phyloP scores from a whole-genome alignment of 1,140 invertebrate genomes.

The Andricus grossulariae region DNA sequence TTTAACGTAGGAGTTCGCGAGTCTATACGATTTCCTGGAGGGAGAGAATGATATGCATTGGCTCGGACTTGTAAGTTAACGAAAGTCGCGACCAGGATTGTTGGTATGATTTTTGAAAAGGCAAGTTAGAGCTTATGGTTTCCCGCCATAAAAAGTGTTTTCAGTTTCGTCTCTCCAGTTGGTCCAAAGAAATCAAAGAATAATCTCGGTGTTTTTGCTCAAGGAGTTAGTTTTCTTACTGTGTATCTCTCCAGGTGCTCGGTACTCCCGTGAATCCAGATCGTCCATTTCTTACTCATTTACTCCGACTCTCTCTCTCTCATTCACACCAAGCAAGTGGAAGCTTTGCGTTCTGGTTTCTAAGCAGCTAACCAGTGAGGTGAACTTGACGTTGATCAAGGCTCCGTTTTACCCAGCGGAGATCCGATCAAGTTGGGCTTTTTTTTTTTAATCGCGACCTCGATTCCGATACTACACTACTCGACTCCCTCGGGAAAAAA shows the following conservation, averaged over 20 bases:
- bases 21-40: constrained; percentile 44
- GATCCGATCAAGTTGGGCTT: background rate
- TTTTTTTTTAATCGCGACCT: background rate
- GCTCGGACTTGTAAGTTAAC: constrained; percentile 36
- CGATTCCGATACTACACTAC: constrained; percentile 11
- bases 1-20: constrained; percentile 42
- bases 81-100: background rate
- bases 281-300: constrained; percentile 1
- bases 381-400: background rate
- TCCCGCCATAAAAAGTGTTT: background rate
- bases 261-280: constrained; percentile 12
- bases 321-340: constrained; percentile 27
- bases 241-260: constrained; percentile 17
- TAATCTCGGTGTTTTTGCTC: background rate
- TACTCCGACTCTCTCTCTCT: background rate
- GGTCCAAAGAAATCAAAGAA: background rate
- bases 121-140: background rate
- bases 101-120: background rate
- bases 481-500: constrained; percentile 8
- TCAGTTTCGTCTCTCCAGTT: background rate
- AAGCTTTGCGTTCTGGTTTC: constrained; percentile 20
- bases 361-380: constrained; percentile 5
- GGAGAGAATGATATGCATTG: constrained; percentile 61
- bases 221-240: background rate
- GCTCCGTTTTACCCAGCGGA: background rate